These are phyloP conservation scores for Rhyzopertha dominica DNA, from an alignment of 1,140 invertebrate species.

Conservation along the genomic window DNA sequence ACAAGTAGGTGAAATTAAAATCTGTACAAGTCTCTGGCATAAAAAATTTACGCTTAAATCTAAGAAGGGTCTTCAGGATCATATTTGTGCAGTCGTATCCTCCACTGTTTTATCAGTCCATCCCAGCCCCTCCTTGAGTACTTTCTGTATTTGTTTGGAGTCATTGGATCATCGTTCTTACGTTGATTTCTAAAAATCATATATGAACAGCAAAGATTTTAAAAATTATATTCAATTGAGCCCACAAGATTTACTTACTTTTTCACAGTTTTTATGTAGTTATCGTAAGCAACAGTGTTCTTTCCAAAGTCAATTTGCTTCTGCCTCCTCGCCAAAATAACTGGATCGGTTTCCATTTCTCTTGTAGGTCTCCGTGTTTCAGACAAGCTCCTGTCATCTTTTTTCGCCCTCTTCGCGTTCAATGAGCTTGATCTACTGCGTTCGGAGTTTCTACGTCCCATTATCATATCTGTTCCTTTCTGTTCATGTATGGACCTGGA, in stretches of 20 bases:
- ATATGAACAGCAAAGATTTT: not conserved
- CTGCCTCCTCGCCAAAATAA: conserved; percentile 68
- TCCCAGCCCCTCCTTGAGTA: conserved; percentile 90
- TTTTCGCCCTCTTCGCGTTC: not conserved
- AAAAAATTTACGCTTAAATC: no score
- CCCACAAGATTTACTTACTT: conserved; percentile 56
- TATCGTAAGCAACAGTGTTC: conserved; percentile 83
- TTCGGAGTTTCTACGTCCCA: not conserved
- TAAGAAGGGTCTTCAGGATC: conserved; percentile 49
- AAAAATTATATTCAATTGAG: conserved; percentile 18
- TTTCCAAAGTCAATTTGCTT: conserved; percentile 96
- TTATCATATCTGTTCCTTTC: conserved; percentile 9
- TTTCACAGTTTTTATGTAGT: conserved; percentile 67
- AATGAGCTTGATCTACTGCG: conserved; percentile 5
- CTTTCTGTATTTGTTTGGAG: conserved; percentile 80
- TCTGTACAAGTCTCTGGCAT: no score
- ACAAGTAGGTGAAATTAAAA: no score
- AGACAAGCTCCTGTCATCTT: conserved; percentile 8
- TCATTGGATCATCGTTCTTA: conserved; percentile 69
- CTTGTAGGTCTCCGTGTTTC: conserved; percentile 15
- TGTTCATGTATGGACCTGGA: no score
- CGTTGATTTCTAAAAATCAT: conserved; percentile 56
- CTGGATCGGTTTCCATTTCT: conserved; percentile 68
- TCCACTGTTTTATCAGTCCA: conserved; percentile 79
- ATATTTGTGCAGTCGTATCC: conserved; percentile 77